Evolutionary conservation across 2,888 invertebrate genomes (phyloP).

Genomic region (Neria commutata): DNA sequence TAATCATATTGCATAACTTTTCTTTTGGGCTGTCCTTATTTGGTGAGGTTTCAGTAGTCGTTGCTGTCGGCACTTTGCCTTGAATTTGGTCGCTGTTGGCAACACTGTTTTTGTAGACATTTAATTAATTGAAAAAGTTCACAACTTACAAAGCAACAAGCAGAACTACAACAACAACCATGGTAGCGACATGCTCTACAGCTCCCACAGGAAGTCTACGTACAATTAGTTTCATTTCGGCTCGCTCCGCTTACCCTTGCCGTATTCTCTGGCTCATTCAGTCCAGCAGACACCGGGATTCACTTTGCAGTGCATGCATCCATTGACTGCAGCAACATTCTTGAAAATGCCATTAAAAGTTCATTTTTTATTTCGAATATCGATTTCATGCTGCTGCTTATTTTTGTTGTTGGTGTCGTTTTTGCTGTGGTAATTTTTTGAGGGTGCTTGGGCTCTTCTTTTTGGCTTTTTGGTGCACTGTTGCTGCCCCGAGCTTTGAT

Average conservation of each 20-base stretch:
- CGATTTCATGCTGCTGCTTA: not conserved
- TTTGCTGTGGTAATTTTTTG: not conserved
- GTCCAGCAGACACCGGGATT: not conserved
- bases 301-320: not conserved
- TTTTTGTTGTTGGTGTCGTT: not conserved
- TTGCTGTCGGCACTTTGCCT: not conserved
- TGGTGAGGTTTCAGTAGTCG: too few species aligned
- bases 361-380: not conserved
- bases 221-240: too few species aligned
- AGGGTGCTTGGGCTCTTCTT: too few species aligned
- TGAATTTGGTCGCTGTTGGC: constrained; percentile 3
- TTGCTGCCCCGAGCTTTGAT: constrained; percentile 4
- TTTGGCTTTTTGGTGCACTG: not conserved
- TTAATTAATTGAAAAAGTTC: not conserved
- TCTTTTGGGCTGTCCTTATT: too few species aligned
- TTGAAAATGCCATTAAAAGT: not conserved
- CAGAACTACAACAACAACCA: too few species aligned
- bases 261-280: too few species aligned
- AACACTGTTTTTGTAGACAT: constrained; percentile 1
- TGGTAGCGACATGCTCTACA: too few species aligned
- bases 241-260: too few species aligned
- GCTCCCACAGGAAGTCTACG: too few species aligned
- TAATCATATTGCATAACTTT: too few species aligned
- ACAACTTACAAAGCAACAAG: not conserved
- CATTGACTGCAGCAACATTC: not conserved